phyloP scores from a whole-genome alignment of 2,113 vertebrate species.

The Labeo catla region DNA sequence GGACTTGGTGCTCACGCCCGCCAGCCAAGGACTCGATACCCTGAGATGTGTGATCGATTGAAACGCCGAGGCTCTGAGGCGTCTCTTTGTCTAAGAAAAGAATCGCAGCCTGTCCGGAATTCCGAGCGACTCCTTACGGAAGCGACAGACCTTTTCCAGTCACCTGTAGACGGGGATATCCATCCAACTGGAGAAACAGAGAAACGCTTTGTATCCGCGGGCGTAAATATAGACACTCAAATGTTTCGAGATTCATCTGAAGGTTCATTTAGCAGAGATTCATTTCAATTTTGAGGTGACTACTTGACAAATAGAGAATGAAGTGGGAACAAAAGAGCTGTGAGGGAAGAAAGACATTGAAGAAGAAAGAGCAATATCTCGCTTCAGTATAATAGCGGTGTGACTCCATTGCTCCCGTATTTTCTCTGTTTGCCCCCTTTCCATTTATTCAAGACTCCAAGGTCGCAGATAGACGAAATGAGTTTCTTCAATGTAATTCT shows the following conservation, averaged over 20 bases:
- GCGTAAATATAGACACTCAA: background rate
- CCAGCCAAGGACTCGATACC: constrained; percentile 49
- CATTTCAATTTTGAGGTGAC: constrained; percentile 37
- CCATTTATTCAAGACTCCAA: constrained; percentile 55
- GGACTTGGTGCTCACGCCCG: constrained; percentile 16
- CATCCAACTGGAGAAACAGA: constrained; percentile 11
- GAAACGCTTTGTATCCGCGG: background rate
- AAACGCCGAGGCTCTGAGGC: constrained; percentile 25
- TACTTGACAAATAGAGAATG: constrained; percentile 24
- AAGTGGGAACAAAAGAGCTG: constrained; percentile 20
- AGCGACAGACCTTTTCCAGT: constrained; percentile 26
- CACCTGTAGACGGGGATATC: constrained; percentile 12
- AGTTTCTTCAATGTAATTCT: constrained; percentile 59
- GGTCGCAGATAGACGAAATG: constrained; percentile 61
- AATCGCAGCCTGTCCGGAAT: constrained; percentile 53
- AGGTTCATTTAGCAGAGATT: background rate
- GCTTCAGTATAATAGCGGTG: constrained; percentile 46
- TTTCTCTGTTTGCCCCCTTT: constrained; percentile 48
- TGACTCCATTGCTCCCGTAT: constrained; percentile 41
- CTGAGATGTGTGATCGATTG: constrained; percentile 59
- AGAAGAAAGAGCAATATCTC: background rate
- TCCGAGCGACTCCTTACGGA: constrained; percentile 48
- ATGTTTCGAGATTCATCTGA: constrained; percentile 1
- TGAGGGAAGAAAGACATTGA: constrained; percentile 22
- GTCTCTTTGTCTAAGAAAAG: constrained; percentile 48